These are phyloP conservation scores for Yponomeuta evonymella DNA, from an alignment of 2,888 invertebrate species.

Conservation along the genomic window DNA sequence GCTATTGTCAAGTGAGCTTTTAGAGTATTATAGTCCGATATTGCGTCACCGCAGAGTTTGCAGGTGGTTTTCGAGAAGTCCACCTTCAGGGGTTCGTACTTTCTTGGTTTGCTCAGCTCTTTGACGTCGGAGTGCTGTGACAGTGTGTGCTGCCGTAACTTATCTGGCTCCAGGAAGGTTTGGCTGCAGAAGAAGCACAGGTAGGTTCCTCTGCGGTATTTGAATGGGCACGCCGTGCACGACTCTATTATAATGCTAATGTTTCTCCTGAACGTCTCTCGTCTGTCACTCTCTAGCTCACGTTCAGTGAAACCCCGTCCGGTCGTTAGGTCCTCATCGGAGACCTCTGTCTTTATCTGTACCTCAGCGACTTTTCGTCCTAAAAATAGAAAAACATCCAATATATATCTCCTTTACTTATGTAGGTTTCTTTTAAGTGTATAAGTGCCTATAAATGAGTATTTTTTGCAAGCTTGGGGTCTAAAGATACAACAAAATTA, in stretches of 20 bases:
- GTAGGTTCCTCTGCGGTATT: slow-evolving; percentile 62
- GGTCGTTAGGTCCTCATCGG: slow-evolving; percentile 29
- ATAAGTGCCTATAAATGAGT: not conserved
- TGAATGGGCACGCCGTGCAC: slow-evolving; percentile 64
- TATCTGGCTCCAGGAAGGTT: slow-evolving; percentile 60
- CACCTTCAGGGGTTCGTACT: slow-evolving; percentile 65
- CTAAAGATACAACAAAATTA: not conserved
- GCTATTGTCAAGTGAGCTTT: slow-evolving; percentile 47
- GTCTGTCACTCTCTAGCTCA: slow-evolving; percentile 42
- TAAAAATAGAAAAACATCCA: slow-evolving; percentile 71
- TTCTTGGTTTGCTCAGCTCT: slow-evolving; percentile 47
- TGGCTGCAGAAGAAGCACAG: slow-evolving; percentile 61
- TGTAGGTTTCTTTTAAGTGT: not conserved
- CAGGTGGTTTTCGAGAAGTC: slow-evolving; percentile 53
- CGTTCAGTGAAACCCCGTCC: slow-evolving; percentile 14
- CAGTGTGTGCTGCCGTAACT: slow-evolving; percentile 54
- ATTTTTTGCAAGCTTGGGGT: not conserved
- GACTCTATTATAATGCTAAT: slow-evolving; percentile 52
- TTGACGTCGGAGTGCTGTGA: slow-evolving; percentile 43
- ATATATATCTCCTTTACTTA: slow-evolving; percentile 41
- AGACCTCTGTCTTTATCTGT: slow-evolving; percentile 46
- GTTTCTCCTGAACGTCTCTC: slow-evolving; percentile 58
- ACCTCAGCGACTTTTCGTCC: slow-evolving; percentile 55
- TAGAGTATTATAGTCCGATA: slow-evolving; percentile 46
- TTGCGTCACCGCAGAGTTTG: slow-evolving; percentile 45